A percentile compares a stretch with the other conserved stretches of the same genome.
These are phyloP conservation scores for Eupithecia dodoneata DNA, from an alignment of 2,888 invertebrate genomes.

Conservation along the genomic window DNA sequence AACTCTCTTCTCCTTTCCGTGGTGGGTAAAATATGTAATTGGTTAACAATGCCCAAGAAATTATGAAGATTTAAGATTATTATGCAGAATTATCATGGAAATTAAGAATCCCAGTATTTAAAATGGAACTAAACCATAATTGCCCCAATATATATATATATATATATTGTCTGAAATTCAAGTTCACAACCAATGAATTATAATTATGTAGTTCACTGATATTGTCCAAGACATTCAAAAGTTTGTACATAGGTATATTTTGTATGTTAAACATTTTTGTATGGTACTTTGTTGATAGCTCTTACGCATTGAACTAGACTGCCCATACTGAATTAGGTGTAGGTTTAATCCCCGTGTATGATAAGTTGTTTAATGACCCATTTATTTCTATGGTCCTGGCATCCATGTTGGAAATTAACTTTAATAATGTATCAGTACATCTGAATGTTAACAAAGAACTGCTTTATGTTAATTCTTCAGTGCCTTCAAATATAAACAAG, in stretches of 20 bases:
- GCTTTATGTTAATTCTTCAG: neutral
- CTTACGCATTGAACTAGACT: neutral
- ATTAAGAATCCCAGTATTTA: neutral
- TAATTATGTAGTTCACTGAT: neutral
- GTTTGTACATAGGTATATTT: slow-evolving; percentile 21
- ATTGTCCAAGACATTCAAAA: neutral
- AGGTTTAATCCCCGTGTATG: neutral
- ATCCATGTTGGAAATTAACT: neutral
- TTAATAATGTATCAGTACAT: neutral
- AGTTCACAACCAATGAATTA: neutral
- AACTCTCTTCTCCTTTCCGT: neutral
- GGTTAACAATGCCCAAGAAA: neutral
- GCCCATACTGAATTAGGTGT: neutral
- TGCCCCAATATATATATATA: neutral
- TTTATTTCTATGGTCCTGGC: neutral
- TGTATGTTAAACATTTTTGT: slow-evolving; percentile 28
- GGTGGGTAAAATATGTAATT: neutral
- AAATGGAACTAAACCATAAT: neutral
- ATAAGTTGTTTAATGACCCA: neutral
- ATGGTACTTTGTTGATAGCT: slow-evolving; percentile 21
- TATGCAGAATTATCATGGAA: neutral
- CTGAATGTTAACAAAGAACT: neutral
- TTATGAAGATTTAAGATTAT: neutral
- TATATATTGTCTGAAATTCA: neutral
- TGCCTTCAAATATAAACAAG: neutral